Evolutionary conservation across 2,797 vertebrate genomes (phyloP), one percentile per base, ranked within the genome.

Genomic region (Euthynnus affinis): DNA sequence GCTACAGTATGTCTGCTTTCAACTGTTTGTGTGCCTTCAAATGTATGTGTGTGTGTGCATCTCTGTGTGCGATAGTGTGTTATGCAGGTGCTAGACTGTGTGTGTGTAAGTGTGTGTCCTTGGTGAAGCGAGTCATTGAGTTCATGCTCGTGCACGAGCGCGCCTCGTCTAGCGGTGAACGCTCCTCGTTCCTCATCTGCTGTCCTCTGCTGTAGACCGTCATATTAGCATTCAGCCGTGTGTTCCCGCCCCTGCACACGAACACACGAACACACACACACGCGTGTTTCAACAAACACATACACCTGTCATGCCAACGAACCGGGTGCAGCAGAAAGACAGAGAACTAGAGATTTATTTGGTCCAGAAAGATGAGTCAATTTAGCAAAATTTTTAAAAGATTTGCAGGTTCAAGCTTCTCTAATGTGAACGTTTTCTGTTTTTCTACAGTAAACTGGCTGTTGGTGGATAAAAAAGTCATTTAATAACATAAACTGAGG

Each of bases 121-220:
- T 87, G 78, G 62, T 53, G 55, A 64, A 77, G 72, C 60, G 66
- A 88, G 92, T 93, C 91, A 91, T 62, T 4, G 92, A 81, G 91
- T 93, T 93, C 90, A 91, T 68, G 25, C 83, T 77, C 69, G 63
- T 81, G 76, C 83, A 51, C 69, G 2, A 53, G 56, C 83, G 56
- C 53, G 46, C 37, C 76, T 71, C 48, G 73, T 63, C 66, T 76
- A 76, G 22, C 27, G 0, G 72, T 32, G 82, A 81, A 49, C 66
- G 17, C 23, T 34, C 46, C 76, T 46, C 63, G 9, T 25, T 56
- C 57, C 64, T 76, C 76, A 51, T n/a, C 59, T 6, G 14, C 51
- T 23, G 59, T 65, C 34, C 29, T 58, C 83, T 2, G 9, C 83
- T 70, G 74, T 88, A 72, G 67, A 67, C 63, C 72, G 86, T 83